Evolutionary conservation across 2,888 invertebrate genomes (phyloP).

Genomic region (Lepidocyrtinus sp.): DNA sequence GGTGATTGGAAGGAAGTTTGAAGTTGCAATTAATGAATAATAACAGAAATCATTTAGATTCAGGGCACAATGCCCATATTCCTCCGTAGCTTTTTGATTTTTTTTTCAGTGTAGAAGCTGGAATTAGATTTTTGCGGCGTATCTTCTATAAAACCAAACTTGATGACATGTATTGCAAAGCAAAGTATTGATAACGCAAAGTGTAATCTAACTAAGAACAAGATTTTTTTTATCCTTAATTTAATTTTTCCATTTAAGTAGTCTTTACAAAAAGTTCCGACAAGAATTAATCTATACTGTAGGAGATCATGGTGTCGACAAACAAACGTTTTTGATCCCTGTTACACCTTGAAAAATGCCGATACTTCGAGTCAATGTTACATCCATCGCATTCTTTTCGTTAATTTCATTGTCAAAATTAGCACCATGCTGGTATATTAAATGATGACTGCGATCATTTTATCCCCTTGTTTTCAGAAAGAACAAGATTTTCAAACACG

Average conservation of each 20-base stretch:
- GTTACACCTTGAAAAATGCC: slow-evolving; percentile 14
- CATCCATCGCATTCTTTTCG: slow-evolving; percentile 31
- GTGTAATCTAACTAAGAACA: not conserved
- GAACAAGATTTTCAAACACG: no score
- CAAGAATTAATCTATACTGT: not conserved
- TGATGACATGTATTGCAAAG: slow-evolving; percentile 21
- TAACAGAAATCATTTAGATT: slow-evolving; percentile 68
- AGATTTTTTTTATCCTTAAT: slow-evolving; percentile 29
- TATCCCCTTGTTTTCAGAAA: no score
- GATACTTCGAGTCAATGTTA: not conserved
- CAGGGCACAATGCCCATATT: slow-evolving; percentile 64
- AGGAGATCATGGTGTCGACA: not conserved
- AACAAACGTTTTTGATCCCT: slow-evolving; percentile 4
- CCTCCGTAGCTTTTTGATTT: slow-evolving; percentile 11
- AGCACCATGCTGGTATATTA: slow-evolving; percentile 46
- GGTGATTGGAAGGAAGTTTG: not conserved
- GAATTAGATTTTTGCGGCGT: slow-evolving; percentile 17
- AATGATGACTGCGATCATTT: slow-evolving; percentile 33
- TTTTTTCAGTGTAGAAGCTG: not conserved
- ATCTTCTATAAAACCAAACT: slow-evolving; percentile 33
- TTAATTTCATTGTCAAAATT: slow-evolving; percentile 49
- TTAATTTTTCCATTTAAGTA: slow-evolving; percentile 23
- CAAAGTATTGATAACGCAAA: slow-evolving; percentile 3
- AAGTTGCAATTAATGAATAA: slow-evolving; percentile 62
- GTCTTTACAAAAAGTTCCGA: not conserved